Evolutionary conservation across 1,140 invertebrate genomes (phyloP).

Genomic region (Caenorhabditis tropicalis): DNA sequence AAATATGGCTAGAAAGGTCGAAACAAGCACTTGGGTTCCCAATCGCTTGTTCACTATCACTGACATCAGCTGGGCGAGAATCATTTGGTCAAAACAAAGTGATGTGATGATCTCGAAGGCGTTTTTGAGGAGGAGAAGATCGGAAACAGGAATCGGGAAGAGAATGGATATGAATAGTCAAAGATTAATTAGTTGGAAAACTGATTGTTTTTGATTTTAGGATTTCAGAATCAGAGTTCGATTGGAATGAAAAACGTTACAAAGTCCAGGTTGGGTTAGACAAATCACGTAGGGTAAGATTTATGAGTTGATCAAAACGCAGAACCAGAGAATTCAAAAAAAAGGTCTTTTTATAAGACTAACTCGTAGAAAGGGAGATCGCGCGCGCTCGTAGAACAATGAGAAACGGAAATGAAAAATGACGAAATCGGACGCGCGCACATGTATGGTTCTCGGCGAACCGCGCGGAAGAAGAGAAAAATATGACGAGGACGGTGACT

Average conservation of each 20-base stretch:
- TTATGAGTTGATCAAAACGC: no score
- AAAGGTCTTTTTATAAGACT: no score
- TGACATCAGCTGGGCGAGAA: conserved; percentile 31
- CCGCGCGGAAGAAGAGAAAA: conserved; percentile 9
- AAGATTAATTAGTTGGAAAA: neutral
- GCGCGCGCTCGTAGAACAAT: neutral
- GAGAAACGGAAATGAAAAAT: neutral
- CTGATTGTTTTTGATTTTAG: neutral
- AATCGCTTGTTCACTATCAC: conserved; percentile 3
- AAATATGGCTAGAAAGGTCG: neutral
- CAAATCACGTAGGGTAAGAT: no score
- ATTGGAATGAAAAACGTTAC: no score
- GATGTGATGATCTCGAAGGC: conserved; percentile 6
- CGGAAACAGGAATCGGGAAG: no score
- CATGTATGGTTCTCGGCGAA: neutral
- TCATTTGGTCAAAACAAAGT: conserved; percentile 28
- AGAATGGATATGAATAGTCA: neutral
- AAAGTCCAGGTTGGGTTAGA: no score
- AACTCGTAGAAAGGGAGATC: no score
- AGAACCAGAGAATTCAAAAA: no score
- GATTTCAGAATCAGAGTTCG: no score
- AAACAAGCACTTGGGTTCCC: neutral
- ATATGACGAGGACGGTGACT: neutral
- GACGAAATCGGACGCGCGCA: neutral
- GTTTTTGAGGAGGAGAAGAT: no score